Percentiles rank a stretch among this genome's conserved stretches.
Evolutionary conservation across 2,888 invertebrate species (phyloP).

Genomic region (Stenodema calcarata): DNA sequence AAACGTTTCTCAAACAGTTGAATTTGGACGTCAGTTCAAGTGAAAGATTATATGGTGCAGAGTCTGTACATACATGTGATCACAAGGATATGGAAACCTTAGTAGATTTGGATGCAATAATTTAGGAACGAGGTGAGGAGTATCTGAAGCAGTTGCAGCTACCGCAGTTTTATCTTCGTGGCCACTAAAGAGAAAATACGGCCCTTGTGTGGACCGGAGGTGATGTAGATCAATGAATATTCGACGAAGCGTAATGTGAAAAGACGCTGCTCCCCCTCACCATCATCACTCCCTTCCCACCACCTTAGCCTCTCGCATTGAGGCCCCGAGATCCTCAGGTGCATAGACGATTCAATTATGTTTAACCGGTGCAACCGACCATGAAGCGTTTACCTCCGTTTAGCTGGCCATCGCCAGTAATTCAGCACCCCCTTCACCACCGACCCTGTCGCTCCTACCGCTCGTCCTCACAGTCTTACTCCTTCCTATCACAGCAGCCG

Average conservation of each 20-base stretch:
- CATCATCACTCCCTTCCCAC: background rate
- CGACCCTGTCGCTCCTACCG: background rate
- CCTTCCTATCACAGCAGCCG: background rate
- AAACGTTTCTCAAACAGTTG: too few relatives aligned
- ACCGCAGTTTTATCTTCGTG: too few relatives aligned
- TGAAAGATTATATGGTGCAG: too few relatives aligned
- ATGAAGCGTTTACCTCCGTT: conserved; percentile 45
- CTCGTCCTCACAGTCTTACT: background rate
- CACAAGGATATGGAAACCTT: too few relatives aligned
- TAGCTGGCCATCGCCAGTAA: conserved; percentile 39
- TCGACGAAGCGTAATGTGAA: conserved; percentile 35
- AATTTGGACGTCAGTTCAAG: too few relatives aligned
- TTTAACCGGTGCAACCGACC: conserved; percentile 38
- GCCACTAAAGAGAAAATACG: too few relatives aligned
- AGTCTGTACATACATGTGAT: too few relatives aligned
- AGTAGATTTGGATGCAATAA: too few relatives aligned
- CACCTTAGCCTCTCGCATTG: too few relatives aligned
- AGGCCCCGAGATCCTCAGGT: conserved; percentile 28
- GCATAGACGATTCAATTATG: conserved; percentile 45
- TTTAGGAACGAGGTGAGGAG: too few relatives aligned
- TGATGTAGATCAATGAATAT: conserved; percentile 19
- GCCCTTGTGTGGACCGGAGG: background rate
- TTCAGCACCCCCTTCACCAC: background rate
- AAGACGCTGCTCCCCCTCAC: background rate
- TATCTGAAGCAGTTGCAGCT: too few relatives aligned